Base-by-base conservation (phyloP, 2,113 vertebrate species). In the Cisticola juncidis region DNA sequence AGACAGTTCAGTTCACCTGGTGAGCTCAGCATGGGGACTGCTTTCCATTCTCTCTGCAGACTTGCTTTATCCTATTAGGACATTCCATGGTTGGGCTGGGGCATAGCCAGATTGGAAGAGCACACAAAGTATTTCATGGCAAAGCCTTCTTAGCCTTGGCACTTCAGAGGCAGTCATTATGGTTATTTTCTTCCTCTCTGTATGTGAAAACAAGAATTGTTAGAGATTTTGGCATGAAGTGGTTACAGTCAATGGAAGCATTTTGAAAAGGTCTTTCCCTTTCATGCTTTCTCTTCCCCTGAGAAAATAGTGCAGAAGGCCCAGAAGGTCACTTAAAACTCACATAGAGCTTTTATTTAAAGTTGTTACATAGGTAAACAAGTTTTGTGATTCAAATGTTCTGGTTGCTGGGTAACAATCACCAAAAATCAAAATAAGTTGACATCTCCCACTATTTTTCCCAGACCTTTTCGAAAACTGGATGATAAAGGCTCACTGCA, bases 391-490 rank as follows among this genome's bases (percentile, higher is more conserved):
- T 83, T 64, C 42, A 93, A 56, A 38, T 72, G n/a, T 42, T 83
- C 53, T 81, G 33, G 76, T 92, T 93, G 72, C 90, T 83, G 74
- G 47, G 72, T 69, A 61, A 93, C 66, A 71, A 38, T 90, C 25
- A 1, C 40, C 48, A 91, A 81, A 95, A 87, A 82, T 90, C 57
- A 88, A 85, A 81, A 87, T 68, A 78, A 61, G 36, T 77, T 95
- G 47, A 81, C 9, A 11, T 95, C 42, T 79, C 8, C n/a, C 42
- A 3, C 2, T 0, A 9, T 56, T 72, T 33, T 31, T 85, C 51
- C 45, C 81, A 98, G 98, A 95, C 98, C 98, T 91, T 98, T 98
- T 94, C 64, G 98, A 86, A 98, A 98, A 97, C 96, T 98, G 26
- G 98, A 98, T 76, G 98, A 98, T 72, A 97, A 94, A 38, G 98